phyloP scores from a whole-genome alignment of 2,113 vertebrate genomes.

The Halichoeres trimaculatus region DNA sequence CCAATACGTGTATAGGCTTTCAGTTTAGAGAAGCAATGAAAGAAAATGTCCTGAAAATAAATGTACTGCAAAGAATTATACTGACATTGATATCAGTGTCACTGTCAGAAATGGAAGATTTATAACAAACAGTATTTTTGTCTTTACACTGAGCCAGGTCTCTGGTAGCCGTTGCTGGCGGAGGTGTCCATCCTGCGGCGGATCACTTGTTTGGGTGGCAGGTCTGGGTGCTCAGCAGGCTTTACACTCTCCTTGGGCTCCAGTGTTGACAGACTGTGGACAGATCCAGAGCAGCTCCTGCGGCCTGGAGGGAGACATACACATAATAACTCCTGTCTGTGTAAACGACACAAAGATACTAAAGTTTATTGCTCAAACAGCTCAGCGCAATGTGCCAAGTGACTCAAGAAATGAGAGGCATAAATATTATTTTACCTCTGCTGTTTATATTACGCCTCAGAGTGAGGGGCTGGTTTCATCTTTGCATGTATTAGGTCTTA shows the following conservation, averaged over 20 bases:
- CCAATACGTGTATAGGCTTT: too few species aligned
- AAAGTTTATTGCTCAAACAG: not conserved
- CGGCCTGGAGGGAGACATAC: slow-evolving; percentile 80
- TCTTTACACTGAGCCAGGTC: slow-evolving; percentile 92
- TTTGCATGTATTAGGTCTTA: not conserved
- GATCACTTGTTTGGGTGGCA: slow-evolving; percentile 88
- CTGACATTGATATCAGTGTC: too few species aligned
- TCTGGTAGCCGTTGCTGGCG: slow-evolving; percentile 91
- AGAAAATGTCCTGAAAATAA: too few species aligned
- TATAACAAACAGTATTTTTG: not conserved
- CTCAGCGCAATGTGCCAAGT: not conserved
- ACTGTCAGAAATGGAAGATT: too few species aligned
- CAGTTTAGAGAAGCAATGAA: too few species aligned
- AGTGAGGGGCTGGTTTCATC: not conserved
- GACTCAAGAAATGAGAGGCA: slow-evolving; percentile 16
- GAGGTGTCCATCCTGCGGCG: slow-evolving; percentile 83
- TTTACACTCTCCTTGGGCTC: slow-evolving; percentile 84
- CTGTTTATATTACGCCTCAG: not conserved
- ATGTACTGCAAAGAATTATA: too few species aligned
- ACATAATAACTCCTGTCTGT: slow-evolving; percentile 1
- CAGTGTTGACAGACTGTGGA: slow-evolving; percentile 87
- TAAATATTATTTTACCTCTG: slow-evolving; percentile 10
- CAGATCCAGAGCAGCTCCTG: slow-evolving; percentile 87
- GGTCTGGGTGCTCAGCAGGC: slow-evolving; percentile 80
- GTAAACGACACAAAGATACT: slow-evolving; percentile 27